Conservation (phyloP, 2,797 vertebrate genomes). For the Crenichthys baileyi region DNA sequence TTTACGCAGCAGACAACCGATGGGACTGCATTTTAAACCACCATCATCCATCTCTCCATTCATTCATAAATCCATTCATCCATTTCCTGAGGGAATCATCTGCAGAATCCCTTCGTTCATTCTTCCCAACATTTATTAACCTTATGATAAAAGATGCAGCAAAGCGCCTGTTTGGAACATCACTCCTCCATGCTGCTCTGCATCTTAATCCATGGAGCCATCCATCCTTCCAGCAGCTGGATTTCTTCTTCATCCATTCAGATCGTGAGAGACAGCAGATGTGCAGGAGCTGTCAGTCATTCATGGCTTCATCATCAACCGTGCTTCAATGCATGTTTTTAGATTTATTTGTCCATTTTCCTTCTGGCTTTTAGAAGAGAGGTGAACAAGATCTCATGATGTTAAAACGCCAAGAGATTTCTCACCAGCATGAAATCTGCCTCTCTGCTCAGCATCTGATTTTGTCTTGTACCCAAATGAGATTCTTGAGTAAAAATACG, state of each 20-base stretch:
- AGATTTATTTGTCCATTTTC: too few species aligned
- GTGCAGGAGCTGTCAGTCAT: conserved; percentile 27
- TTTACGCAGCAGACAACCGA: conserved; percentile 60
- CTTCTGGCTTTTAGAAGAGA: too few species aligned
- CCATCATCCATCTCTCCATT: conserved; percentile 31
- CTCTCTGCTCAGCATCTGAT: too few species aligned
- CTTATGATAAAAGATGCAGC: conserved; percentile 32
- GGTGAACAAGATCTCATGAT: too few species aligned
- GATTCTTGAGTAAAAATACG: too few species aligned
- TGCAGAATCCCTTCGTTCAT: conserved; percentile 20
- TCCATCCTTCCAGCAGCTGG: conserved; percentile 26
- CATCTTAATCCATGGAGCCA: conserved; percentile 28
- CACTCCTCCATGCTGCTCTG: conserved; percentile 19
- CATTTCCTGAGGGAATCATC: conserved; percentile 3
- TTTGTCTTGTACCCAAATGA: too few species aligned
- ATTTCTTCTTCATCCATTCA: conserved; percentile 22
- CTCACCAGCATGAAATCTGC: not conserved
- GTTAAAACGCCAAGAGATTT: too few species aligned
- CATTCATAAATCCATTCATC: conserved; percentile 19
- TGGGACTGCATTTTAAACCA: conserved; percentile 35
- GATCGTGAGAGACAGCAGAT: conserved; percentile 9
- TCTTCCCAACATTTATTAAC: conserved; percentile 43
- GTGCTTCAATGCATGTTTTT: too few species aligned
- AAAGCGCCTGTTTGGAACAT: not conserved
- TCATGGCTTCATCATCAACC: conserved; percentile 14